Evolutionary conservation across 2,888 invertebrate species (phyloP).

Genomic region (Drosophila buzzatii): DNA sequence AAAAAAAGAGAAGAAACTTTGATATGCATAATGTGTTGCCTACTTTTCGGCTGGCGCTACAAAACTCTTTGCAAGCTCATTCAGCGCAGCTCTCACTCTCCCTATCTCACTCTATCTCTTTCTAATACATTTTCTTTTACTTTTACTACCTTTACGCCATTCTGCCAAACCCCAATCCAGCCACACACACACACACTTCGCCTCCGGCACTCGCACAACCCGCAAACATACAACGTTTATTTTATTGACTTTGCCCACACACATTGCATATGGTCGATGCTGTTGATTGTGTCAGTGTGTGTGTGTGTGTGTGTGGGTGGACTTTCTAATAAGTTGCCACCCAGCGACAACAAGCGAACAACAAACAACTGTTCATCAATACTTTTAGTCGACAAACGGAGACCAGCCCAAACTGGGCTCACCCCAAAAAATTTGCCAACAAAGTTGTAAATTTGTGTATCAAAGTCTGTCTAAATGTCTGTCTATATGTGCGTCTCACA

Average conservation of each 20-base stretch:
- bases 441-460: slow-evolving; percentile 76
- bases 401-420: slow-evolving; percentile 36
- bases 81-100: slow-evolving; percentile 31
- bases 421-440: slow-evolving; percentile 49
- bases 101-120: slow-evolving; percentile 30
- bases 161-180: slow-evolving; percentile 5
- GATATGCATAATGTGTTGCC: slow-evolving; percentile 71
- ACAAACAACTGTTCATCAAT: slow-evolving; percentile 79
- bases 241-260: slow-evolving; percentile 73
- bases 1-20: slow-evolving; percentile 32
- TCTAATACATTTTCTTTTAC: slow-evolving; percentile 36
- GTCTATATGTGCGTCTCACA: slow-evolving; percentile 20
- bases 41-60: slow-evolving; percentile 60
- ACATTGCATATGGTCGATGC: slow-evolving; percentile 52
- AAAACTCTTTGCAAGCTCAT: slow-evolving; percentile 32
- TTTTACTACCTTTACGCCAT: slow-evolving; percentile 37
- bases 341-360: slow-evolving; percentile 63
- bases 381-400: slow-evolving; percentile 70
- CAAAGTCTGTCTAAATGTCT: slow-evolving; percentile 54
- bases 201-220: slow-evolving; percentile 31
- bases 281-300: slow-evolving; percentile 42
- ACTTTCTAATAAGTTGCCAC: slow-evolving; percentile 78
- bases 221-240: slow-evolving; percentile 75
- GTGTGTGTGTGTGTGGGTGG: slow-evolving; percentile 27
- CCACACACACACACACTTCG: not conserved